A percentile compares a stretch with the other conserved stretches of the same genome.
These are phyloP conservation scores for Bradypodion ventrale DNA, from an alignment of 2,797 vertebrate genomes.

Conservation along the genomic window DNA sequence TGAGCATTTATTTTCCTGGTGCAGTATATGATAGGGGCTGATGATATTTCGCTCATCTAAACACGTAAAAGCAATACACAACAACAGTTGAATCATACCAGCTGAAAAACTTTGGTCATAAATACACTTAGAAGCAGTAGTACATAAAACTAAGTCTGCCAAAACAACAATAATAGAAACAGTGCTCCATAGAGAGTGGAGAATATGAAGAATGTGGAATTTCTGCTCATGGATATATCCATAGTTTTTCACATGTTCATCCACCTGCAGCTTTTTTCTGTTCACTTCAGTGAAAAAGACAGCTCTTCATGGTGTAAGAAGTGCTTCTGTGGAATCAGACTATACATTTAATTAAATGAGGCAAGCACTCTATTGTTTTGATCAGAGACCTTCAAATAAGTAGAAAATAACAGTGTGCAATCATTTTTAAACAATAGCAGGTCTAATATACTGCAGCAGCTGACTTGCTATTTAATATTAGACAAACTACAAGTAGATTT, in stretches of 20 bases:
- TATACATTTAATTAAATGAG: background rate
- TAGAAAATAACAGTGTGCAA: background rate
- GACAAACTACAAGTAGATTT: background rate
- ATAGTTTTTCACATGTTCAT: background rate
- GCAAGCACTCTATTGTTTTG: background rate
- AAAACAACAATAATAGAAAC: background rate
- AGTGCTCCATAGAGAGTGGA: background rate
- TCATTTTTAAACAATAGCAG: background rate
- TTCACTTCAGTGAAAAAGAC: background rate
- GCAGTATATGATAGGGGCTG: no score
- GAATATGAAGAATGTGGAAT: background rate
- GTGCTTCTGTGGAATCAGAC: background rate
- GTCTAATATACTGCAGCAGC: no score
- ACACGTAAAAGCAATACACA: background rate
- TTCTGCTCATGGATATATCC: background rate
- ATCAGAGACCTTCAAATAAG: background rate
- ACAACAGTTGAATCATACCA: background rate
- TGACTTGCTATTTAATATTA: background rate
- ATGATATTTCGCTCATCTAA: no score
- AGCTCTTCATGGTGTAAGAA: background rate
- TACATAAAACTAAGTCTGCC: background rate
- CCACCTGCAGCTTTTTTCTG: background rate
- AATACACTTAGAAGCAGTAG: background rate
- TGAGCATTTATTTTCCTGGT: no score
- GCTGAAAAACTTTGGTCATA: background rate